Conservation (phyloP, 2,113 vertebrate genomes). For the Malurus elegans region DNA sequence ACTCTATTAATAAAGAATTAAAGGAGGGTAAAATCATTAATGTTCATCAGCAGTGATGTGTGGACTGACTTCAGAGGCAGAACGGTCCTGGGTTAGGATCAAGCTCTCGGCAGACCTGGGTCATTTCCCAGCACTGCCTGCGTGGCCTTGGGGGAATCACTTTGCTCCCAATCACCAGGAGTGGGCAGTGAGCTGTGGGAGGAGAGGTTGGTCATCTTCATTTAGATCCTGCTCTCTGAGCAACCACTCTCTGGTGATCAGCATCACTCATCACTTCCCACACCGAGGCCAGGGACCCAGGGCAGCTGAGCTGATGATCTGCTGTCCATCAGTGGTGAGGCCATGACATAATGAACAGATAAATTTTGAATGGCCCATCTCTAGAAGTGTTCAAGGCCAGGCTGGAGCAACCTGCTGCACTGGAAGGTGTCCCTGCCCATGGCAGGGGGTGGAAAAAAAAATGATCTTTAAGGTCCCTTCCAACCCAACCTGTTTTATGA, state of each 20-base stretch:
- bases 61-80: slow-evolving; percentile 13
- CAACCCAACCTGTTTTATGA: neutral
- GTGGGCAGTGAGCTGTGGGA: neutral
- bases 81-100: neutral
- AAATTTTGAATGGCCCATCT: neutral
- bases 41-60: slow-evolving; percentile 38
- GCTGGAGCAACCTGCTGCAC: neutral
- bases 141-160: neutral
- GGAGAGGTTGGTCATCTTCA: neutral
- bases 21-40: slow-evolving; percentile 49
- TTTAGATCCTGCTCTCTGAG: neutral
- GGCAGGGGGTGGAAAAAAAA: neutral
- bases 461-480: neutral
- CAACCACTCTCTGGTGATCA: neutral
- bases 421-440: neutral
- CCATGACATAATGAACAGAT: neutral
- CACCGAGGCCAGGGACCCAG: neutral
- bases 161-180: neutral
- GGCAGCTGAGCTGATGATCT: neutral
- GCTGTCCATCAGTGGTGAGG: neutral
- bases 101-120: neutral
- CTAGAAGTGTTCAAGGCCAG: neutral
- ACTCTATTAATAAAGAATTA: slow-evolving; percentile 56
- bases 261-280: neutral
- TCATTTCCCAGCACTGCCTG: neutral